Conservation (phyloP, 2,888 invertebrate species). For the Cybosia mesomella region DNA sequence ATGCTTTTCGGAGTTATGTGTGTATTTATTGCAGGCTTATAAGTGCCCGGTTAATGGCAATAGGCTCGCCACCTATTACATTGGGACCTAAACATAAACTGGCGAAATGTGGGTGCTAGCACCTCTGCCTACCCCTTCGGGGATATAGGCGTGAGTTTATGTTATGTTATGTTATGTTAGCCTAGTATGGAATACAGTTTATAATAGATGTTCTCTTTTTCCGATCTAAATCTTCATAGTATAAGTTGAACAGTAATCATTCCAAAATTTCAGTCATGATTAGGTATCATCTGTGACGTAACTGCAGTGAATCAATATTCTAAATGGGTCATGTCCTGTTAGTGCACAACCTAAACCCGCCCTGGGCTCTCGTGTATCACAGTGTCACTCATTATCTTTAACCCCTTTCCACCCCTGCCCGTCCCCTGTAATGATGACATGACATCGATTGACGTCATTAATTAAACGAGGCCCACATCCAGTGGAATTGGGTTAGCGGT, state of each 20-base stretch:
- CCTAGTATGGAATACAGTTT: too few species aligned
- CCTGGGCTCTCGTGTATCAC: constrained; percentile 46
- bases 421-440: constrained; percentile 53
- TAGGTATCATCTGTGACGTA: neutral
- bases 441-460: constrained; percentile 66
- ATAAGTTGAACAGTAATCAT: neutral
- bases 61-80: too few species aligned
- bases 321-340: constrained; percentile 20
- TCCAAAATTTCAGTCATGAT: neutral
- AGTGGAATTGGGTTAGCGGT: constrained; percentile 56
- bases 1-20: too few species aligned
- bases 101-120: too few species aligned
- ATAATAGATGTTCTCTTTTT: too few species aligned
- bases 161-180: too few species aligned
- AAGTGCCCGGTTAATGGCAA: too few species aligned
- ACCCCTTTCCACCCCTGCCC: constrained; percentile 22
- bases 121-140: too few species aligned
- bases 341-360: constrained; percentile 30
- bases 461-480: constrained; percentile 59
- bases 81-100: too few species aligned
- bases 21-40: too few species aligned
- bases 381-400: constrained; percentile 52
- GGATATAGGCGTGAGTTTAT: too few species aligned
- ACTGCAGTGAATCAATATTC: constrained; percentile 1
- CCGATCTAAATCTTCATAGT: too few species aligned